Percentiles rank a stretch among this genome's conserved stretches.
Conservation (phyloP, 2,888 invertebrate genomes). For the Malacosoma neustria region DNA sequence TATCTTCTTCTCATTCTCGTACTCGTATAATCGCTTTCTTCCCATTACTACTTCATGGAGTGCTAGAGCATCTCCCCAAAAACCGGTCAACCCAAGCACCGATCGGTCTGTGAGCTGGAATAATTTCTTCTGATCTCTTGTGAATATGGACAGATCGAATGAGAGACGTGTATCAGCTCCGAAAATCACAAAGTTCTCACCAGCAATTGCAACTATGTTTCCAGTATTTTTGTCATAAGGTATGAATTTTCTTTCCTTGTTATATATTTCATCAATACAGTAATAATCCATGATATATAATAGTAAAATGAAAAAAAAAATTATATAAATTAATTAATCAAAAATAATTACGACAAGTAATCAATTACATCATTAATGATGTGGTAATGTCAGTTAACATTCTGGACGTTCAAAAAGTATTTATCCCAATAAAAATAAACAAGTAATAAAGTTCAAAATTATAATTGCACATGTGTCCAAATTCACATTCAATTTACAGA, state of each 20-base stretch:
- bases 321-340: too few relatives aligned
- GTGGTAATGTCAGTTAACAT: too few relatives aligned
- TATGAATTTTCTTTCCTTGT: conserved; percentile 35
- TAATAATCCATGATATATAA: neutral
- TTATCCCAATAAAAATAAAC: too few relatives aligned
- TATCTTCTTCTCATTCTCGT: conserved; percentile 95
- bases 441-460: too few relatives aligned
- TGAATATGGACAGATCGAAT: conserved; percentile 92
- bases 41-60: conserved; percentile 88
- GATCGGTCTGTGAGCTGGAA: conserved; percentile 88
- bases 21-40: conserved; percentile 94
- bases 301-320: too few relatives aligned
- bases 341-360: too few relatives aligned
- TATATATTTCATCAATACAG: neutral
- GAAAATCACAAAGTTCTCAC: conserved; percentile 95
- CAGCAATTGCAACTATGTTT: conserved; percentile 95
- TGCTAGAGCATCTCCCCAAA: conserved; percentile 97
- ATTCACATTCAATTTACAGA: too few relatives aligned
- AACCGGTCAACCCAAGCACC: conserved; percentile 95
- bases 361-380: too few relatives aligned
- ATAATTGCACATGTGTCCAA: too few relatives aligned
- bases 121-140: conserved; percentile 90
- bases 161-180: conserved; percentile 96
- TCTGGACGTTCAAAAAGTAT: too few relatives aligned
- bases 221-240: conserved; percentile 78